Percentiles rank a stretch among this genome's conserved stretches.
These are phyloP conservation scores for Leptopterna dolabrata DNA, from an alignment of 2,888 invertebrate genomes.

Conservation along the genomic window DNA sequence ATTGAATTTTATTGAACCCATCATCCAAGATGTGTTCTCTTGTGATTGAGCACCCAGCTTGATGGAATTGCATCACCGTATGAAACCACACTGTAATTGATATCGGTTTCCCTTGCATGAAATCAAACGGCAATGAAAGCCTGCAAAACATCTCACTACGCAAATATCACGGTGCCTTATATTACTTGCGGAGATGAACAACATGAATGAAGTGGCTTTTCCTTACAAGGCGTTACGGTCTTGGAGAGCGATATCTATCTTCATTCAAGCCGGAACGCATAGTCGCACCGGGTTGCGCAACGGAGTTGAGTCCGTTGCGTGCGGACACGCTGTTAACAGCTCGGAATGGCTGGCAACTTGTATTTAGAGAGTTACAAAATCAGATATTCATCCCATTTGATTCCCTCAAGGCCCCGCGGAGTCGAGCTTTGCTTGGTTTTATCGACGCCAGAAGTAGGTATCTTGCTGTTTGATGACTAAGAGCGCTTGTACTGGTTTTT, in stretches of 20 bases:
- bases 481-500: not conserved
- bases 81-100: not conserved
- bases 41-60: not conserved
- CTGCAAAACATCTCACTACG: constrained; percentile 2
- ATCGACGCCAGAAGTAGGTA: not conserved
- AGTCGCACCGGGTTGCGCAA: not conserved
- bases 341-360: not conserved
- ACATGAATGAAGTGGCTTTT: not conserved
- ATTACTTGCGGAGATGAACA: not conserved
- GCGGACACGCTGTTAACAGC: constrained; percentile 8
- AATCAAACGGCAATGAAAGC: not conserved
- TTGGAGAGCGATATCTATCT: constrained; percentile 4
- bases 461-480: not conserved
- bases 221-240: constrained; percentile 2
- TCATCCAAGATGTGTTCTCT: too few species aligned
- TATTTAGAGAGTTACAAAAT: not conserved
- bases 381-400: constrained; percentile 14
- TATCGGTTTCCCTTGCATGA: not conserved
- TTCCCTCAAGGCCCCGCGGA: not conserved
- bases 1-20: too few species aligned
- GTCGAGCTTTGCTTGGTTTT: not conserved
- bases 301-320: not conserved
- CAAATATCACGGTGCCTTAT: constrained; percentile 6
- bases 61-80: not conserved
- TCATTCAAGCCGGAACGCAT: constrained; percentile 15